A percentile compares a stretch with the other conserved stretches of the same genome.
phyloP scores from a whole-genome alignment of 2,888 invertebrate genomes.

The Phasia obesa region DNA sequence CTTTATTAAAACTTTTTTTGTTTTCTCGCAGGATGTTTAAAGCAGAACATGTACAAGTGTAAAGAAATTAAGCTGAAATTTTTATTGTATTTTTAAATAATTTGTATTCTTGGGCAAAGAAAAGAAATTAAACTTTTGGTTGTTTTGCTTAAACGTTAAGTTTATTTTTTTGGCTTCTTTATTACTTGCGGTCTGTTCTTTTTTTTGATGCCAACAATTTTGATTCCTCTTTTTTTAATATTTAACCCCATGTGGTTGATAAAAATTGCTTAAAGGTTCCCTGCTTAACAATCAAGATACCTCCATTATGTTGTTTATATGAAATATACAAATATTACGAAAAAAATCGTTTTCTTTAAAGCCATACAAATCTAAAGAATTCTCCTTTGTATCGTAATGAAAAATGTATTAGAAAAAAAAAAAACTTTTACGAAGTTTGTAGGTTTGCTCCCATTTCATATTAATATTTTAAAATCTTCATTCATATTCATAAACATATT shows the following conservation, averaged over 20 bases:
- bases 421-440: not conserved
- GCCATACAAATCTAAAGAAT: slow-evolving; percentile 47
- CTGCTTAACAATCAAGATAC: slow-evolving; percentile 67
- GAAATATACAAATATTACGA: slow-evolving; percentile 4
- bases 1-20: slow-evolving; percentile 77
- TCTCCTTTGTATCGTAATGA: slow-evolving; percentile 55
- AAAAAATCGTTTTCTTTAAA: slow-evolving; percentile 41
- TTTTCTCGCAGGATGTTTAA: not conserved
- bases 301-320: slow-evolving; percentile 47
- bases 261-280: slow-evolving; percentile 79
- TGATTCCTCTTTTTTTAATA: slow-evolving; percentile 26
- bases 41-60: not conserved
- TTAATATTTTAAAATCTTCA: not conserved
- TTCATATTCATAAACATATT: not conserved
- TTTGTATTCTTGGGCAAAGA: slow-evolving; percentile 5
- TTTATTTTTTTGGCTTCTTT: slow-evolving; percentile 32
- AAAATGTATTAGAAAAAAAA: not conserved
- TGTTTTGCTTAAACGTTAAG: slow-evolving; percentile 47
- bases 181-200: slow-evolving; percentile 55
- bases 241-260: slow-evolving; percentile 79
- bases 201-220: slow-evolving; percentile 47
- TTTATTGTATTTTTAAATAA: slow-evolving; percentile 14
- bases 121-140: slow-evolving; percentile 9
- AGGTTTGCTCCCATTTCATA: slow-evolving; percentile 3
- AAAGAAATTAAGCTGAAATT: slow-evolving; percentile 41